phyloP scores from a whole-genome alignment of 2,113 vertebrate genomes.

The Myrmecophaga tridactyla region DNA sequence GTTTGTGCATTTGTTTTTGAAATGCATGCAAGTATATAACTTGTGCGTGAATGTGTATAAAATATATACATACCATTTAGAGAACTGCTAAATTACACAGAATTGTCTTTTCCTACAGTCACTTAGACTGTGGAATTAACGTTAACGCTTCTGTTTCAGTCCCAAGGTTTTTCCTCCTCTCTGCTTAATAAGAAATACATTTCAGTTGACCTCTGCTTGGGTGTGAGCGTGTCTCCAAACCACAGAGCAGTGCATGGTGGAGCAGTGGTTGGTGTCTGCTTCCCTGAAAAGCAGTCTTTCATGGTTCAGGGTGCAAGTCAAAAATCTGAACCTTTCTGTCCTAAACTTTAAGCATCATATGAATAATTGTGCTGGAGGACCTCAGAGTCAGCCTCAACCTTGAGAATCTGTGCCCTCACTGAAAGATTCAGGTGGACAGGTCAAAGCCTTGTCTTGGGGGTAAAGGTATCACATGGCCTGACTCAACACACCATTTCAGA shows the following conservation, averaged over 20 bases:
- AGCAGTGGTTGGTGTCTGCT: slow-evolving; percentile 36
- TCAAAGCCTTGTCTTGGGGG: background rate
- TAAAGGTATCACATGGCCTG: background rate
- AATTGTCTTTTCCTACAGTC: background rate
- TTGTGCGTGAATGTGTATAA: background rate
- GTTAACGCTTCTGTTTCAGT: background rate
- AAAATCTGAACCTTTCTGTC: background rate
- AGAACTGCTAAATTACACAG: background rate
- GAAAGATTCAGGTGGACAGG: background rate
- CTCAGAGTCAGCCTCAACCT: background rate
- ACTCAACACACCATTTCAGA: background rate
- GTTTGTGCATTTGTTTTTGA: background rate
- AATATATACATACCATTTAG: background rate
- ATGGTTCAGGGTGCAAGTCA: background rate
- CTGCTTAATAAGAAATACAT: background rate
- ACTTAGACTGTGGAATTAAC: background rate
- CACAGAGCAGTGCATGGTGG: slow-evolving; percentile 63
- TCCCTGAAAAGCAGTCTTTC: slow-evolving; percentile 13
- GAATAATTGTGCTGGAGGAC: background rate
- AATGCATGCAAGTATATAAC: background rate
- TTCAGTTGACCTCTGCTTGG: fast-evolving
- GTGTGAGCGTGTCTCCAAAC: slow-evolving; percentile 19
- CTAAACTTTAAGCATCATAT: background rate
- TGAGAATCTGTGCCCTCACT: fast-evolving
- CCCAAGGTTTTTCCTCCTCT: background rate